A percentile compares a stretch with the other conserved stretches of the same genome.
Conservation (phyloP, 2,113 vertebrate species). For the Candoia aspera region DNA sequence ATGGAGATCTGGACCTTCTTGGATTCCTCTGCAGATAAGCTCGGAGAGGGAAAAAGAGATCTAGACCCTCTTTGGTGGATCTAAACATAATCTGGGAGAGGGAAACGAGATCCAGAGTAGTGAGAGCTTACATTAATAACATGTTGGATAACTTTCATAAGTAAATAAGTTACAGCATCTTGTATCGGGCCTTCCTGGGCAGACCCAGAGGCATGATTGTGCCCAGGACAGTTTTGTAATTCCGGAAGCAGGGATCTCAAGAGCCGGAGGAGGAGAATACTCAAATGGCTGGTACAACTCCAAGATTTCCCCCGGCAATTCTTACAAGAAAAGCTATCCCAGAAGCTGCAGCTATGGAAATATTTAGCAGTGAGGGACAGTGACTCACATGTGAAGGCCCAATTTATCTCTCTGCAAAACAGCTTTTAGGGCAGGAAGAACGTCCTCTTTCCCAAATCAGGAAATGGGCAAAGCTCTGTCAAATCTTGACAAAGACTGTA, state of each 20-base stretch:
- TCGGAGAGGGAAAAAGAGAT: too few relatives aligned
- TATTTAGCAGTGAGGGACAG: not conserved
- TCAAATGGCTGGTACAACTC: not conserved
- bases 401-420: not conserved
- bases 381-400: not conserved
- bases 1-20: not conserved
- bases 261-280: not conserved
- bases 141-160: not conserved
- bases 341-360: not conserved
- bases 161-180: not conserved
- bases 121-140: not conserved
- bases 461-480: too few relatives aligned
- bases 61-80: too few relatives aligned
- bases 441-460: too few relatives aligned
- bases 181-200: not conserved
- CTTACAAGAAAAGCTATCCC: not conserved
- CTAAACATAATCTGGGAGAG: not conserved
- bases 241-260: not conserved
- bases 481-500: not conserved
- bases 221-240: not conserved
- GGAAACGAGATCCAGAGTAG: not conserved
- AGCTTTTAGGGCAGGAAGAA: not conserved
- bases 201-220: not conserved
- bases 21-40: not conserved
- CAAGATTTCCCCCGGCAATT: not conserved